phyloP scores from a whole-genome alignment of 1,140 invertebrate genomes.

The Scylla paramamosain region DNA sequence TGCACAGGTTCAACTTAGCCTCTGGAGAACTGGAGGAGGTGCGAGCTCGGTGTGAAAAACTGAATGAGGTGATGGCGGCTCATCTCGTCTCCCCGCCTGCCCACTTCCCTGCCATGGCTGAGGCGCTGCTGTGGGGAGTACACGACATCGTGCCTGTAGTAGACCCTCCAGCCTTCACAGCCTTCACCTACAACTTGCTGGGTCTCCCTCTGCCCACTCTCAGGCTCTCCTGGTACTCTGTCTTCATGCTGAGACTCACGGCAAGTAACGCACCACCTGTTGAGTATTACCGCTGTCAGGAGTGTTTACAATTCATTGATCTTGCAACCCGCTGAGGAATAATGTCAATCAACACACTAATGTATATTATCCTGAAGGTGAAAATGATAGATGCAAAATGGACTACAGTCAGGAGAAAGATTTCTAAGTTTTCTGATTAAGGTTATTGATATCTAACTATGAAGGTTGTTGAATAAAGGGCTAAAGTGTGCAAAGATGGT shows the following conservation, averaged over 20 bases:
- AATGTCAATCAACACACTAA: background rate
- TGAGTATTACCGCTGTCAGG: slow-evolving; percentile 7
- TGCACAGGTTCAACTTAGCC: slow-evolving; percentile 9
- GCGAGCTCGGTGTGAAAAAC: slow-evolving; percentile 4
- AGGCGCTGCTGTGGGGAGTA: slow-evolving; percentile 38
- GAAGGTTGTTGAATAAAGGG: too few species aligned
- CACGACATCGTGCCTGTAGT: slow-evolving; percentile 40
- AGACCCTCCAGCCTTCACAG: slow-evolving; percentile 42
- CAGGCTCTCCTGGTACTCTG: slow-evolving; percentile 29
- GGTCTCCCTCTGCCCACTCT: background rate
- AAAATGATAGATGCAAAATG: background rate
- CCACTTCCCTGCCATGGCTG: slow-evolving; percentile 25
- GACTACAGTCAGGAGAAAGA: too few species aligned
- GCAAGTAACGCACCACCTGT: background rate
- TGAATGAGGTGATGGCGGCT: slow-evolving; percentile 28
- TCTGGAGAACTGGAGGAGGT: slow-evolving; percentile 55
- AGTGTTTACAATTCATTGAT: too few species aligned
- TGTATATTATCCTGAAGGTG: too few species aligned
- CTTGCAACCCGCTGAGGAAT: too few species aligned
- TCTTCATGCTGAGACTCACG: slow-evolving; percentile 33
- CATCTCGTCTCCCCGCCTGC: slow-evolving; percentile 13
- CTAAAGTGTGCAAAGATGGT: too few species aligned
- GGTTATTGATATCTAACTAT: too few species aligned
- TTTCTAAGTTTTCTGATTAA: too few species aligned
- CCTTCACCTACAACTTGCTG: slow-evolving; percentile 17